Evolutionary conservation across 2,888 invertebrate genomes (phyloP).

Genomic region (Phyllotreta striolata): DNA sequence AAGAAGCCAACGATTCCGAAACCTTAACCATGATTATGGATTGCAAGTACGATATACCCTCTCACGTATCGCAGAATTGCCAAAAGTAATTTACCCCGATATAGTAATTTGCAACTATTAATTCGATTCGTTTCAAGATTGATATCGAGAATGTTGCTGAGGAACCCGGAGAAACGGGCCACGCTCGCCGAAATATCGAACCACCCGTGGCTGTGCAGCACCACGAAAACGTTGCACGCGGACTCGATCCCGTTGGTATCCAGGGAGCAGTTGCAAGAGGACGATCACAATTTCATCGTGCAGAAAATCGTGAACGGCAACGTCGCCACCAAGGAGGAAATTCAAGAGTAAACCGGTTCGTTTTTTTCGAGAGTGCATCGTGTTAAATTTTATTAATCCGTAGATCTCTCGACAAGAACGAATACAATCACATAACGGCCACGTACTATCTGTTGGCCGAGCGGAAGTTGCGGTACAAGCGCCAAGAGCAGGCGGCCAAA

Average conservation of each 20-base stretch:
- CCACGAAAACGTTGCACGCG: slow-evolving; percentile 63
- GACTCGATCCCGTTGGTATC: slow-evolving; percentile 84
- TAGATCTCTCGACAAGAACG: slow-evolving; percentile 91
- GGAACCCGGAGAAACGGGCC: slow-evolving; percentile 92
- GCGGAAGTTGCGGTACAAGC: slow-evolving; percentile 81
- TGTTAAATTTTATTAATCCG: slow-evolving; percentile 40
- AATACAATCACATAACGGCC: slow-evolving; percentile 98
- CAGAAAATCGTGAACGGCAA: slow-evolving; percentile 96
- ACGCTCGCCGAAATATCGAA: slow-evolving; percentile 86
- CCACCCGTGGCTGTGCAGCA: slow-evolving; percentile 83
- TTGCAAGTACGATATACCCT: slow-evolving; percentile 94
- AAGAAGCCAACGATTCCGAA: slow-evolving; percentile 99
- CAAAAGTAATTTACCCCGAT: slow-evolving; percentile 68
- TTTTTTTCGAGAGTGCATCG: not conserved
- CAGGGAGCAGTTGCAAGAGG: slow-evolving; percentile 88
- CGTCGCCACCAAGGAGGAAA: slow-evolving; percentile 93
- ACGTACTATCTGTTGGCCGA: slow-evolving; percentile 97
- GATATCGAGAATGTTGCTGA: slow-evolving; percentile 91
- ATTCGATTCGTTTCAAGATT: slow-evolving; percentile 66
- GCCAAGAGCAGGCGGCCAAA: slow-evolving; percentile 69
- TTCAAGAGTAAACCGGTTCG: slow-evolving; percentile 77
- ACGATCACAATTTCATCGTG: slow-evolving; percentile 89
- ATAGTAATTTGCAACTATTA: slow-evolving; percentile 2
- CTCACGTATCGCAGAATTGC: slow-evolving; percentile 86
- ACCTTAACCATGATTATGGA: slow-evolving; percentile 99